Evolutionary conservation across 2,888 invertebrate species (phyloP).

Genomic region (Tinea trinotella): DNA sequence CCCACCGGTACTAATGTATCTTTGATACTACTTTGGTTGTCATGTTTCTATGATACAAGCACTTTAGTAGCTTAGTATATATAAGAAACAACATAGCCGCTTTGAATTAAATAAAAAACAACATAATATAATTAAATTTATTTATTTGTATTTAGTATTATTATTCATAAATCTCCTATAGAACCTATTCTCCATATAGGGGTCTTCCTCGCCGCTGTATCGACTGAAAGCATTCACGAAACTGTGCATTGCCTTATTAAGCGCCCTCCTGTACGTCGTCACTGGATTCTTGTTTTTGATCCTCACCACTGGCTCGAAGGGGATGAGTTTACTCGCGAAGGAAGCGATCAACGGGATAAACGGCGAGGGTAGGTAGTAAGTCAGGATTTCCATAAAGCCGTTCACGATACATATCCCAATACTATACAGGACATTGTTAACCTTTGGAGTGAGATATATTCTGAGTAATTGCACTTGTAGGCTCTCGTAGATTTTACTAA

Average conservation of each 20-base stretch:
- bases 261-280: conserved; percentile 52
- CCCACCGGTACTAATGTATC: no score
- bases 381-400: conserved; percentile 52
- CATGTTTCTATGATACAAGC: no score
- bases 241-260: conserved; percentile 44
- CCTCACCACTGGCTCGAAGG: conserved; percentile 56
- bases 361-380: conserved; percentile 51
- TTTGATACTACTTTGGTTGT: no score
- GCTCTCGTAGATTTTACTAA: no score
- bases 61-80: no score
- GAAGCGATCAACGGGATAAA: conserved; percentile 54
- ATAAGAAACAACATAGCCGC: no score
- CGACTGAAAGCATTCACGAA: conserved; percentile 52
- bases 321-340: conserved; percentile 53
- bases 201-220: conserved; percentile 43
- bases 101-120: no score
- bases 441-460: no score
- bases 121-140: no score
- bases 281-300: conserved; percentile 53
- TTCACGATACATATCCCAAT: conserved; percentile 56
- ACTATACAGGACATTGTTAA: conserved; percentile 48
- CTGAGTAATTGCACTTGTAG: no score
- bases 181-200: conserved; percentile 55
- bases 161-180: conserved; percentile 47
- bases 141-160: no score